Evolutionary conservation across 2,888 invertebrate genomes (phyloP).

Genomic region (Diaphora mendica): DNA sequence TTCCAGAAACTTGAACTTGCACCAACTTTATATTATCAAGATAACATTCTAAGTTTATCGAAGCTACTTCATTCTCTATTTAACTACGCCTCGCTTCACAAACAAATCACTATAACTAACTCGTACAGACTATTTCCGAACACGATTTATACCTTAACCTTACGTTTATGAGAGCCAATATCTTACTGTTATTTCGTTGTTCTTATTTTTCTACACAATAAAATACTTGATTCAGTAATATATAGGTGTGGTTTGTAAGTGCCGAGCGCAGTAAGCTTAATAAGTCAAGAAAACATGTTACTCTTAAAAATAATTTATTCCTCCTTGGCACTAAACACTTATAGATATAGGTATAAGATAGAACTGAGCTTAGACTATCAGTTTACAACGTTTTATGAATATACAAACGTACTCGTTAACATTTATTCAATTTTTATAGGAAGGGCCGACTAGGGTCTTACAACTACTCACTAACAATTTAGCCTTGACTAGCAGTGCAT

Average conservation of each 20-base stretch:
- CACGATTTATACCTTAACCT: neutral
- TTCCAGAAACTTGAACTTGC: no score
- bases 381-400: neutral
- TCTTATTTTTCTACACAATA: neutral
- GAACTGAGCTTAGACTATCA: neutral
- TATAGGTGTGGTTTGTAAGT: neutral
- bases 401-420: neutral
- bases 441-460: no score
- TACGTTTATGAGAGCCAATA: neutral
- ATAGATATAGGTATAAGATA: neutral
- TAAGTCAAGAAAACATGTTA: neutral
- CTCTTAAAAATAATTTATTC: neutral
- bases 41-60: neutral
- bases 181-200: neutral
- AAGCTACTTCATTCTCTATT: neutral
- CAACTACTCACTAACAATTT: neutral
- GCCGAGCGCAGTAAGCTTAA: neutral
- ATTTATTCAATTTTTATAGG: no score
- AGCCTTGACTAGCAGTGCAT: neutral
- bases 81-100: neutral
- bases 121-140: neutral
- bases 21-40: neutral
- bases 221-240: neutral
- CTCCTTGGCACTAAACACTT: neutral
- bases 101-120: neutral